Evolutionary conservation across 2,113 vertebrate species (phyloP).

Genomic region (Astatotilapia flaviijosephi): DNA sequence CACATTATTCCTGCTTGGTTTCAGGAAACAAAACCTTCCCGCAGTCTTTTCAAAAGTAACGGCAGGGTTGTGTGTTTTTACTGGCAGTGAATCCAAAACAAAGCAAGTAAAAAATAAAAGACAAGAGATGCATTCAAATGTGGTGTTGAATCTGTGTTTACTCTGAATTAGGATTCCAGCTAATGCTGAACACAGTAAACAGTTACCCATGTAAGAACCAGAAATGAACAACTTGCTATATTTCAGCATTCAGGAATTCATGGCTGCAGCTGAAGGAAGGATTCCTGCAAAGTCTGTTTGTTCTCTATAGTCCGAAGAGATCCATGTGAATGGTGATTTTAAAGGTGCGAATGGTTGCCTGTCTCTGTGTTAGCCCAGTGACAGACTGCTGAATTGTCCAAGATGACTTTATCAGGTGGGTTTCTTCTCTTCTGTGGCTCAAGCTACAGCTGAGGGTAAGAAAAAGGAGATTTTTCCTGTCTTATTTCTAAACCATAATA

Average conservation of each 20-base stretch:
- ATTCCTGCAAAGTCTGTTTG: accelerated
- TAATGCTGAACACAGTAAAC: neutral
- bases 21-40: accelerated
- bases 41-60: neutral
- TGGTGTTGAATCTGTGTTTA: neutral
- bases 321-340: neutral
- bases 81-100: neutral
- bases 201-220: neutral
- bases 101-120: accelerated
- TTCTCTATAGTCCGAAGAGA: accelerated
- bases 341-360: neutral
- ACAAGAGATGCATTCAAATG: accelerated
- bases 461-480: neutral
- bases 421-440: neutral
- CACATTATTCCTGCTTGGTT: neutral
- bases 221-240: neutral
- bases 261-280: neutral
- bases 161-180: accelerated
- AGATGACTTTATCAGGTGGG: neutral
- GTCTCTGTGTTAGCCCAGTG: neutral
- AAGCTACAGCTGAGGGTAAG: neutral
- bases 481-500: neutral
- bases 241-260: neutral
- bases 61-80: accelerated
- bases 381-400: neutral